Base-by-base conservation (phyloP, 2,797 vertebrate genomes). In the Lates japonicus region DNA sequence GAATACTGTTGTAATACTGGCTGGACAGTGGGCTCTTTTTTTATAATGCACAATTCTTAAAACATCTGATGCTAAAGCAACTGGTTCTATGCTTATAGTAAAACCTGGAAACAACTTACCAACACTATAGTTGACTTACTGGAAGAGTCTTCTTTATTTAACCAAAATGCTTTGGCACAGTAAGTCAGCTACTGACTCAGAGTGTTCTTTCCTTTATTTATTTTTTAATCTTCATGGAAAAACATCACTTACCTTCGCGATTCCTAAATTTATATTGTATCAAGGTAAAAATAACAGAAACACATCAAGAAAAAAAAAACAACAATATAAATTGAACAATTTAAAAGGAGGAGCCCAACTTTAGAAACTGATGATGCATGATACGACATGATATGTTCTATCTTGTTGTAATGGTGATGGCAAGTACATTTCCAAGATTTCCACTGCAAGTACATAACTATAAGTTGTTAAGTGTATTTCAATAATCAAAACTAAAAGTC, bases 21-120 rank as follows among this genome's bases (percentile, higher is more conserved):
- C 74, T 61, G 65, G 25, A 25, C 57, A 37, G 37, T 57, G 31
- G 39, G 31, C 52, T 65, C 29, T 58, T 68, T 58, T 46, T 70
- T 44, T 58, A 41, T 51, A 3, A 60, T 13, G 37, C n/a, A 7
- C 14, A 22, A 22, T 14, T 61, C 12, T 3, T 39, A 48, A 29
- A 46, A 48, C 25, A 7, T 0, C 12, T 16, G 7, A 66, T 22
- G 29, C n/a, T 22, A 25, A 19, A 22, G 20, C 13, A 39, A 22
- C 20, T 14, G 46, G 12, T 37, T 63, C 14, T 2, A 44, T 19
- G 22, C 14, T 29, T 9, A 49, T 20, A 8, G 19, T n/a, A 9
- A 3, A 1, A n/a, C 48, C 19, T 20, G 19, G 20, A 14, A 42
- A 42, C 13, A 42, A 42, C 41, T 42, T 14, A 42, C 13, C 13